phyloP scores from a whole-genome alignment of 2,888 invertebrate genomes.

The Argyresthia goedartella region DNA sequence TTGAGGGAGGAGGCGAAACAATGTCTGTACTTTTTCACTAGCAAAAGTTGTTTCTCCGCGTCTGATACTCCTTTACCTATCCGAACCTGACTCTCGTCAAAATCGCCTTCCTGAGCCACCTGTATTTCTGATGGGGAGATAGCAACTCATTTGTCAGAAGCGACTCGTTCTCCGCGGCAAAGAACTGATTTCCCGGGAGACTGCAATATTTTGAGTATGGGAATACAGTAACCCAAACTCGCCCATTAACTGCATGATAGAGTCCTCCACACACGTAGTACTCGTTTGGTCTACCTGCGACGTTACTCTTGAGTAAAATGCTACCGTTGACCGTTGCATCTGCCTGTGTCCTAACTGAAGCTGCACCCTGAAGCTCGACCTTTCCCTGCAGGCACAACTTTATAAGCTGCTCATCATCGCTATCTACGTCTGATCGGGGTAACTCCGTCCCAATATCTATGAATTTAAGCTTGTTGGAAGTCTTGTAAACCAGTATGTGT shows the following conservation, averaged over 20 bases:
- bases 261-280: not conserved
- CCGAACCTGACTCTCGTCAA: not conserved
- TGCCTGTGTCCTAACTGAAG: not conserved
- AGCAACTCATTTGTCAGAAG: not conserved
- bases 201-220: not conserved
- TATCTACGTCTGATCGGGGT: too few species aligned
- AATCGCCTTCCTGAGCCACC: not conserved
- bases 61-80: too few species aligned
- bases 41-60: too few species aligned
- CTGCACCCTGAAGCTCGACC: not conserved
- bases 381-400: not conserved
- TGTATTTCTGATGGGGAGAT: not conserved
- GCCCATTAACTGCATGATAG: not conserved
- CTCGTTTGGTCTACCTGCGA: not conserved
- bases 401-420: not conserved
- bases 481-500: too few species aligned
- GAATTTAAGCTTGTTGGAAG: too few species aligned
- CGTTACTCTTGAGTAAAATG: too few species aligned
- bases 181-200: not conserved
- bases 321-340: not conserved
- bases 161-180: not conserved
- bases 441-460: too few species aligned
- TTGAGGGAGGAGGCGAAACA: too few species aligned
- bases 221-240: not conserved
- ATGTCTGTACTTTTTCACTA: too few species aligned